Conservation (phyloP, 2,888 invertebrate species). For the Limnephilus rhombicus region DNA sequence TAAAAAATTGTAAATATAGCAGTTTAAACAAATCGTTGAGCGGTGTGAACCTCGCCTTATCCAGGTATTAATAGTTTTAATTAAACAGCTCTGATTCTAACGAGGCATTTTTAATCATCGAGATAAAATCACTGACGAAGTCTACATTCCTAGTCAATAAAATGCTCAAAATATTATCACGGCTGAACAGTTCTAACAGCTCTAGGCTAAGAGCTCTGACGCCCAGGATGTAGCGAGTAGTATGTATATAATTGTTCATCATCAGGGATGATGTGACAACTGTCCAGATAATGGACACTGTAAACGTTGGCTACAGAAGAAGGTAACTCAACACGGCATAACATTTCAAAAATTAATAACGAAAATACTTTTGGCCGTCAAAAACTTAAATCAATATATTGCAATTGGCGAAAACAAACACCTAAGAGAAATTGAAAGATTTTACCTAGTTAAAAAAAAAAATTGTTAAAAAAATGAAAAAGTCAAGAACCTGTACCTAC, state of each 20-base stretch:
- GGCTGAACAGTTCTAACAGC: not conserved
- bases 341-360: too few relatives aligned
- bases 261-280: too few relatives aligned
- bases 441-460: too few relatives aligned
- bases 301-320: too few relatives aligned
- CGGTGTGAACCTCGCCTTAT: not conserved
- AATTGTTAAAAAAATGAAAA: too few relatives aligned
- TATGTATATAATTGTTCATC: not conserved
- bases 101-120: not conserved
- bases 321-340: too few relatives aligned
- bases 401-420: too few relatives aligned
- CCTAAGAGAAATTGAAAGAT: too few relatives aligned
- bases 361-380: too few relatives aligned
- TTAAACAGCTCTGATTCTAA: not conserved
- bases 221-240: not conserved
- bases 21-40: not conserved
- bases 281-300: too few relatives aligned
- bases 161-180: slow-evolving; percentile 1
- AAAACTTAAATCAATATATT: too few relatives aligned
- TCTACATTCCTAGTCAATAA: not conserved
- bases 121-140: not conserved
- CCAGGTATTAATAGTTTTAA: not conserved
- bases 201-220: not conserved
- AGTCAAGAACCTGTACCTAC: too few relatives aligned
- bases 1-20: not conserved